phyloP scores from a whole-genome alignment of 2,888 invertebrate genomes.

The Polylopha cassiicola region DNA sequence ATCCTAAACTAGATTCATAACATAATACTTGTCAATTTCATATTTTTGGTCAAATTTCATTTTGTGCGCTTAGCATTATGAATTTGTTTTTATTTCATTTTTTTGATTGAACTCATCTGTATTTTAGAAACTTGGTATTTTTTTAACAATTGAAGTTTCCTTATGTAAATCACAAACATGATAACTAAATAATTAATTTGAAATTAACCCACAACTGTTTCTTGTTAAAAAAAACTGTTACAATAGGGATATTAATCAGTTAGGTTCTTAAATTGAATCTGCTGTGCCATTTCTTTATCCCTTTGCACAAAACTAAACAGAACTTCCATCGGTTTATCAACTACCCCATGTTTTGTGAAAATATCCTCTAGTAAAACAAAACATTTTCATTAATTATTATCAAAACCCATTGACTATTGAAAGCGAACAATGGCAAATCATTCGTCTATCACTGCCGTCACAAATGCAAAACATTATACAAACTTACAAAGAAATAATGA shows the following conservation, averaged over 20 bases:
- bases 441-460: background rate
- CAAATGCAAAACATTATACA: constrained; percentile 5
- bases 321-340: constrained; percentile 6
- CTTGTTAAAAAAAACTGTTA: background rate
- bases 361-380: constrained; percentile 5
- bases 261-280: background rate
- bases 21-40: constrained; percentile 36
- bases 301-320: no score
- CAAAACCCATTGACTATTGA: constrained; percentile 17
- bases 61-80: constrained; percentile 11
- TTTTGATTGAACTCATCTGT: no score
- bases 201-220: background rate
- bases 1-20: constrained; percentile 30
- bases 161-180: no score
- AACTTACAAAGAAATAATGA: constrained; percentile 9
- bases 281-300: no score
- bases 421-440: constrained; percentile 13
- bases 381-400: constrained; percentile 19
- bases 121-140: no score
- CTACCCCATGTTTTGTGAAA: constrained; percentile 14
- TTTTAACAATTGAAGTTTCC: no score
- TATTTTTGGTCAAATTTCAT: constrained; percentile 21
- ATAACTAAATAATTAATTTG: background rate
- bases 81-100: no score
- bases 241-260: background rate